phyloP scores from a whole-genome alignment of 1,140 invertebrate species.

The Patella vulgata region DNA sequence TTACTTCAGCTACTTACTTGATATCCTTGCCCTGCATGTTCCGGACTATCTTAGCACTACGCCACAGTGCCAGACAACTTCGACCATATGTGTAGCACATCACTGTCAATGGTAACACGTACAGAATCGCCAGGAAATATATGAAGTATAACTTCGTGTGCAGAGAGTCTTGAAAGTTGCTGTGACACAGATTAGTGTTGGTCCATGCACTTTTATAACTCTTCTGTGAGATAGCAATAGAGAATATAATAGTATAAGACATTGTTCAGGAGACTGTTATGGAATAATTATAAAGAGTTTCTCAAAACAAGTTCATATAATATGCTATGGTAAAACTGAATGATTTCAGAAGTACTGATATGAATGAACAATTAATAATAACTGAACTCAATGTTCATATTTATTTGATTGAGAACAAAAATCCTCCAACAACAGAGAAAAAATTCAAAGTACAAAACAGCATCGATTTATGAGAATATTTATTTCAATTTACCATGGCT shows the following conservation, averaged over 20 bases:
- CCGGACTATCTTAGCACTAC: slow-evolving; percentile 15
- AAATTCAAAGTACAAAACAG: too few relatives aligned
- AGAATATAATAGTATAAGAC: not conserved
- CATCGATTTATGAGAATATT: not conserved
- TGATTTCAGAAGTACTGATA: too few relatives aligned
- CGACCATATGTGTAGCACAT: slow-evolving; percentile 23
- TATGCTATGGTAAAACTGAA: too few relatives aligned
- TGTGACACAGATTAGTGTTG: slow-evolving; percentile 2
- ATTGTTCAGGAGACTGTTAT: too few relatives aligned
- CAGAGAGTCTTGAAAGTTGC: not conserved
- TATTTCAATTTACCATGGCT: too few relatives aligned
- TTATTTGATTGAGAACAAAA: too few relatives aligned
- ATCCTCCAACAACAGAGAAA: too few relatives aligned
- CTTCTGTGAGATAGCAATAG: slow-evolving; percentile 13
- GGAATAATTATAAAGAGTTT: too few relatives aligned
- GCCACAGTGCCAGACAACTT: slow-evolving; percentile 22
- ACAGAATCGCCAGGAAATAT: slow-evolving; percentile 23
- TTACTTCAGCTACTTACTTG: not conserved
- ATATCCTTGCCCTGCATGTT: slow-evolving; percentile 11
- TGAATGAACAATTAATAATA: too few relatives aligned
- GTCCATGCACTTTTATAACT: slow-evolving; percentile 1
- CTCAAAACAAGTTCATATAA: too few relatives aligned
- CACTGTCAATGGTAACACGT: slow-evolving; percentile 14
- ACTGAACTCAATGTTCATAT: too few relatives aligned
- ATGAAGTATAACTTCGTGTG: slow-evolving; percentile 18